Evolutionary conservation across 2,888 invertebrate species (phyloP), one percentile per base, ranked within the genome.

Genomic region (Trachelus troglodyta): DNA sequence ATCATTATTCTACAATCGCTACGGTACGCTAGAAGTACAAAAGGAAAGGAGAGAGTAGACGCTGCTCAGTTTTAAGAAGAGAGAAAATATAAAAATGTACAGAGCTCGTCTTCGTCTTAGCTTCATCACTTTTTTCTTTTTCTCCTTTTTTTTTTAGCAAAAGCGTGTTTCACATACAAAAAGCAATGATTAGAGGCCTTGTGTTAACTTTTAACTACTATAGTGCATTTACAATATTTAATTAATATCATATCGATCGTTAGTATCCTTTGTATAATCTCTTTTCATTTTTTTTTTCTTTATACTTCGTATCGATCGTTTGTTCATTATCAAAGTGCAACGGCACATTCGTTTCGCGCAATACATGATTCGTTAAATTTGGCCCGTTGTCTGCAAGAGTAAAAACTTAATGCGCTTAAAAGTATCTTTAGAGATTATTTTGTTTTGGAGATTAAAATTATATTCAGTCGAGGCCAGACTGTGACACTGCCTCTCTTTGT

Each of bases 111-210:
- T 56, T 77, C 73, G 69, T 76, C 56, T 74, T 73, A 77, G 73
- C 56, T 69, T 75, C 56, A 40, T 15, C 40, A 1, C 15, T 40
- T 40, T 23, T 73, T 80, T 76, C 35, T 69, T 74, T 69, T 81
- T 84, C 37, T 78, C 37, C 81, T 84, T 15, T 78, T 79, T 81
- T 83, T 82, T 84, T 83, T 82, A 86, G 88, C 89, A 85, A 88
- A 89, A 90, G 90, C 90, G 89, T 88, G 85, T 89, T 85, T 88
- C 86, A 90, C 89, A 87, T 90, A 91, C 89, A 90, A 90, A 90
- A 90, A 91, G 91, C 91, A 91, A 90, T 90, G 86, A 87, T 90
- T 88, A 90, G 90, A 91, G 91, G 91, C 91, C 91, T 87, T 90
- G 89, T 88, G 89, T 87, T 87, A 81, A 87, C 85, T 77, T 76